Evolutionary conservation across 2,888 invertebrate genomes (phyloP), one percentile per base, ranked within the genome.

Genomic region (Ariolimax columbianus): DNA sequence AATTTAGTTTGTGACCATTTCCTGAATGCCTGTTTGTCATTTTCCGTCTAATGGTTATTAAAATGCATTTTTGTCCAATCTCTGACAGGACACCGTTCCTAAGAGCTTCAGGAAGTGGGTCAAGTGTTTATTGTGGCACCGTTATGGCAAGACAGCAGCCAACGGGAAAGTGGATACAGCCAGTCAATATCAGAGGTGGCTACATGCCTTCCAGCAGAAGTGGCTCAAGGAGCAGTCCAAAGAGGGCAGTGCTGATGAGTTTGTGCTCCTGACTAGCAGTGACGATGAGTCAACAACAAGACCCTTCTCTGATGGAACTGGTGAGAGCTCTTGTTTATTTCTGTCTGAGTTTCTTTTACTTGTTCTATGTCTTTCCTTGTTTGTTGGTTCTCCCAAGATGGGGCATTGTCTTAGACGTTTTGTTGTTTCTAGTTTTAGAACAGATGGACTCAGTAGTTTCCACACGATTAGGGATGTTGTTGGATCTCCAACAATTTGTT

Each of bases 71-170:
- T n/a, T n/a, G n/a, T n/a, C n/a, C n/a, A n/a, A 66, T 33, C n/a
- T 1, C 33, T 33, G 11, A 23, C 77, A 85, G 85, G 82, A 77
- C 26, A 72, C 70, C 14, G 85, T 85, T 36, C 85, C 85, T 0
- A 75, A 33, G 51, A 77, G 70, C 30, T 85, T 82, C 72, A 36
- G 82, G 17, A 36, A 75, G n/a, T 85, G 85, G 85, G 82, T 82
- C 11, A 82, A 82, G 43, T 82, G 81, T 59, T 85, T 70, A 77
- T 1, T 85, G 66, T 82, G 77, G 33, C 66, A n/a, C n/a, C 82
- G 55, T 38, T 70, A 77, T 51, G 77, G 51, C 38, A 84, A 72
- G n/a, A 33, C 70, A 26, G 23, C 4, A 26, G n/a, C n/a, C 26
- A 73, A 68, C 23, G 75, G 51, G 23, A 59, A 1, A 36, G 73